phyloP scores from a whole-genome alignment of 2,888 invertebrate genomes.

The Enchytraeus crypticus region DNA sequence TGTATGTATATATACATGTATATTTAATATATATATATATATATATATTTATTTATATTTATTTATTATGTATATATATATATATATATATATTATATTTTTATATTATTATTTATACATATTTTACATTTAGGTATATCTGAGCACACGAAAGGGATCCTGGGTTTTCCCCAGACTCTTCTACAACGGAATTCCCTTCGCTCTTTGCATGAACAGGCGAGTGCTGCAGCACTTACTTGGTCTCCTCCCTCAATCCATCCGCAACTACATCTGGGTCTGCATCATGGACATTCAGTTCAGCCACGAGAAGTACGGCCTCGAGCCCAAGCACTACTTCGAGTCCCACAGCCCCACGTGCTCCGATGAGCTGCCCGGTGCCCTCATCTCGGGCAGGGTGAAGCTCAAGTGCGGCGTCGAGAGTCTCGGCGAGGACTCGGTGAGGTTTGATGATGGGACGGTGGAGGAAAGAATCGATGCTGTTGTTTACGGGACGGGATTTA shows the following conservation, averaged over 20 bases:
- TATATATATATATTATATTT: too few relatives aligned
- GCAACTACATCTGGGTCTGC: constrained; percentile 43
- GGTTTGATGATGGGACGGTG: constrained; percentile 39
- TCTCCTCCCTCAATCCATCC: constrained; percentile 48
- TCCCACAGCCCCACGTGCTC: constrained; percentile 47
- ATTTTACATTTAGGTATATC: constrained; percentile 48
- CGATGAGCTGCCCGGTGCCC: constrained; percentile 37
- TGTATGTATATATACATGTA: too few relatives aligned
- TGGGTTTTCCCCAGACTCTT: constrained; percentile 47
- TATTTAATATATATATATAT: too few relatives aligned
- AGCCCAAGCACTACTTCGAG: constrained; percentile 37
- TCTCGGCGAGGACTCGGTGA: constrained; percentile 36
- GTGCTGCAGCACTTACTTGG: constrained; percentile 40
- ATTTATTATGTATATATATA: too few relatives aligned
- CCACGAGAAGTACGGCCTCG: neutral
- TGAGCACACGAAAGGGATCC: constrained; percentile 48
- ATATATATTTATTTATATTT: too few relatives aligned
- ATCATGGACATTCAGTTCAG: constrained; percentile 38
- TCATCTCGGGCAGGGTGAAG: constrained; percentile 36
- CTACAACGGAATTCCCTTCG: constrained; percentile 35
- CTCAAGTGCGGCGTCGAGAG: constrained; percentile 38
- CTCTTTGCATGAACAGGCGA: constrained; percentile 22
- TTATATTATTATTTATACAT: too few relatives aligned
- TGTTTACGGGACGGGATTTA: constrained; percentile 46
- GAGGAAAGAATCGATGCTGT: constrained; percentile 43